Evolutionary conservation across 2,888 invertebrate genomes (phyloP).

Genomic region (Pristionchus maxplancki): DNA sequence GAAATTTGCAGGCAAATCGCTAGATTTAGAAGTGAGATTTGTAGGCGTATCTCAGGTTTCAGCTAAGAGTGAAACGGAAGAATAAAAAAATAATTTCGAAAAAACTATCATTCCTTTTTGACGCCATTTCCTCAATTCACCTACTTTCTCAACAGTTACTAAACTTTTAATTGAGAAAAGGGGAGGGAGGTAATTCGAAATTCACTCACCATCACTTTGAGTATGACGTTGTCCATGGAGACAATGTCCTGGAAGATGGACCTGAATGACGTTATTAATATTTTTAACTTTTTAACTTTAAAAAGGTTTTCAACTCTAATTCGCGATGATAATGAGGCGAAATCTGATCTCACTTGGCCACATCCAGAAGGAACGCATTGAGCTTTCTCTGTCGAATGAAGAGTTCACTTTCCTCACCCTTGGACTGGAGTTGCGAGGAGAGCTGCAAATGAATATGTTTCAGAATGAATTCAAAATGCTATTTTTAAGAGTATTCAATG

Average conservation of each 20-base stretch:
- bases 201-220: slow-evolving; percentile 84
- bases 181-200: no score
- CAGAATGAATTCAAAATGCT: background rate
- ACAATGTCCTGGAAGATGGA: slow-evolving; percentile 92
- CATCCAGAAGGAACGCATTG: slow-evolving; percentile 87
- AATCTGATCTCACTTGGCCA: slow-evolving; percentile 83
- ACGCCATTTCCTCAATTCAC: background rate
- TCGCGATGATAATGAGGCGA: background rate
- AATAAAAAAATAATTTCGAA: background rate
- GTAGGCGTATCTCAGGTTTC: no score
- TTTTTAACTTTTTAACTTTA: no score
- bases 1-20: background rate
- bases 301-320: no score
- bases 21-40: background rate
- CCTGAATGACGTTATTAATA: slow-evolving; percentile 80
- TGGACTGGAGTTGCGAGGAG: slow-evolving; percentile 84
- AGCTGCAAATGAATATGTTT: slow-evolving; percentile 79
- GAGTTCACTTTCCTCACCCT: slow-evolving; percentile 54
- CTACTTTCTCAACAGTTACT: no score
- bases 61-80: background rate
- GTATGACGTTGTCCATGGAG: slow-evolving; percentile 87
- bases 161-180: no score
- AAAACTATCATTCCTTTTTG: no score
- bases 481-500: no score
- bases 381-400: slow-evolving; percentile 82